Evolutionary conservation across 2,888 invertebrate species (phyloP), one percentile per base, ranked within the genome.

Genomic region (Drosophila incognita): DNA sequence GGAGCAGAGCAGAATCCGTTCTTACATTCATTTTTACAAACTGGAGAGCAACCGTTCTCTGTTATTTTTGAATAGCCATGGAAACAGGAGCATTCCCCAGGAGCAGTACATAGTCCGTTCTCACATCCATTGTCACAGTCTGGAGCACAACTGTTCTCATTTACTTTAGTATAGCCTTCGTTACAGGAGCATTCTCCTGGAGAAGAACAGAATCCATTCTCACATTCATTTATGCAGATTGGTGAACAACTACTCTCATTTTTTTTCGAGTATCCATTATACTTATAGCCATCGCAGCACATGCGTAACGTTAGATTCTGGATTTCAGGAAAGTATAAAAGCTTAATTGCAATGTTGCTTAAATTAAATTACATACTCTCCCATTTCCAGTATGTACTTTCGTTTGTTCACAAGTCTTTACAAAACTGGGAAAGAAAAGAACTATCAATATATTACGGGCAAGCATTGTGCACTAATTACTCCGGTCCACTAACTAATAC

Each of bases 231-330:
- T 24, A 2, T 24, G 2, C 24, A 24, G 24, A 27, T 0, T 27
- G 27, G 27, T 27, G 27, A 27, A 27, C 27, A 27, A 27, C 21
- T 46, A 13, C 4, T 21, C 46, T 7, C 1, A 13, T 21, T 46
- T 13, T 36, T 49, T 49, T 58, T 29, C 1, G 38, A 2, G 4
- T 68, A 61, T 33, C 96, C 96, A 70, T 69, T 69, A 60, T 84
- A 86, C 2, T 46, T 67, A 62, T 83, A 91, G 5, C 84, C 88
- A 0, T 0, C 0, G 29, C 92, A 92, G 49, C 92, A 24, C 2
- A 2, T 24, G 24, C 24, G 24, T 24, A 24, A 24, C 24, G 24
- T 24, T 2, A 24, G 0, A 2, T 24, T 24, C 24, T 24, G 24
- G 1, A 29, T 24, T 24, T 51, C 11, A 6, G 7, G 35, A 18